Base-by-base conservation (phyloP, 1,140 invertebrate genomes). In the Glossosoma conforme region DNA sequence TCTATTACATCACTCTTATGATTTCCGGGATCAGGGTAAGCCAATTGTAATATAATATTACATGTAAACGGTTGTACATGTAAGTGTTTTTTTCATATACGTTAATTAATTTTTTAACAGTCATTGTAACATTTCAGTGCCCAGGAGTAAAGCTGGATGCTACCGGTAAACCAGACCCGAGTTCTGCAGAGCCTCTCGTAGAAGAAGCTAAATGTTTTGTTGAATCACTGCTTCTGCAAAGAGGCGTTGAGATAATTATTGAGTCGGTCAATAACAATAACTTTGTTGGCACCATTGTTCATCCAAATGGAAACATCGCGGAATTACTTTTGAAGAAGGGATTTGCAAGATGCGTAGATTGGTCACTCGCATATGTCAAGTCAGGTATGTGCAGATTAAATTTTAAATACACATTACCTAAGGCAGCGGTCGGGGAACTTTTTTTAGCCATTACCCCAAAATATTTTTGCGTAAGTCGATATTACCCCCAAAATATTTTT, bases 331-430 rank as follows among this genome's bases (percentile, higher is more conserved):
- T 99, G 40, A 82, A 69, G 38, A 89, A 97, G 74, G 96, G 97
- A 17, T 93, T 96, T 63, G 97, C 93, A 0, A 86, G 84, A 64
- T 98, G 94, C 65, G 91, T 98, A n/a, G 95, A 98, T 66, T 97
- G 94, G 94, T 95, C 91, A 6, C 88, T 99, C 69, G 87, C 83
- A 19, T 84, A 88, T 25, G 89, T 94, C 62, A 89, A 89, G 65
- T 75, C 80, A 38, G 83, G 78, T 79, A 52, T 28, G 24, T 15
- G n/a, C 6, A 18, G 5, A 8, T 9, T 9, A 13, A 9, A 36
- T 36, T 36, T 36, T 17, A 9, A 13, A 36, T 36, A 28, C 6
- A 28, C n/a, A 28, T 28, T 6, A n/a, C n/a, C n/a, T n/a, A n/a
- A n/a, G n/a, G n/a, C n/a, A n/a, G n/a, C n/a, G n/a, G n/a, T n/a